Percentiles rank a stretch among this genome's conserved stretches.
Conservation (phyloP, 2,797 vertebrate species). For the Phrynocephalus forsythii region DNA sequence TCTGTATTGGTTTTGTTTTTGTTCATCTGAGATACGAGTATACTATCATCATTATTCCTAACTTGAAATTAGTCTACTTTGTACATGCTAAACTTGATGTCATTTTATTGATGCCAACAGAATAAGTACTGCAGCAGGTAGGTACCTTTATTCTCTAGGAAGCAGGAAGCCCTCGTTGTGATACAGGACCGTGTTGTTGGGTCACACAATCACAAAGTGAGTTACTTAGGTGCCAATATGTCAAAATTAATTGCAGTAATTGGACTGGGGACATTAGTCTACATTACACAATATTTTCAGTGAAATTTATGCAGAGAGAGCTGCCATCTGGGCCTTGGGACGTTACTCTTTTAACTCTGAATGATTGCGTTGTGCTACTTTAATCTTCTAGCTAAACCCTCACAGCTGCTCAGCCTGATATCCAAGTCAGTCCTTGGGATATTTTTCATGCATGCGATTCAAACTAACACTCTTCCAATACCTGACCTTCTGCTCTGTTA, state of each 20-base stretch:
- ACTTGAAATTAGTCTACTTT: neutral
- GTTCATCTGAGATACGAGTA: too few species aligned
- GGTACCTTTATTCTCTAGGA: neutral
- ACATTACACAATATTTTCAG: conserved; percentile 23
- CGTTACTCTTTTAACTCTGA: conserved; percentile 19
- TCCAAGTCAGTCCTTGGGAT: conserved; percentile 23
- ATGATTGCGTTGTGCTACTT: neutral
- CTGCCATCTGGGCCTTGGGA: conserved; percentile 7
- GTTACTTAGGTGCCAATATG: neutral
- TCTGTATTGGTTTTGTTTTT: too few species aligned
- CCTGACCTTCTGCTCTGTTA: conserved; percentile 25
- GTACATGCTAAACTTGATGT: neutral
- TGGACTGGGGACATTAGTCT: neutral
- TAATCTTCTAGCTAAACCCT: conserved; percentile 32
- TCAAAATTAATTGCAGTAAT: conserved; percentile 14
- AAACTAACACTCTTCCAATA: conserved; percentile 34
- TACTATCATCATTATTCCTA: neutral
- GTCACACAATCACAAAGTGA: neutral
- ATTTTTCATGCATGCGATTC: conserved; percentile 31
- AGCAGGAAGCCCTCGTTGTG: neutral
- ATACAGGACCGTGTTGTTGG: neutral
- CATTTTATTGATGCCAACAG: neutral
- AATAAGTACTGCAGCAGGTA: neutral
- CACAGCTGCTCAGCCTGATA: neutral
- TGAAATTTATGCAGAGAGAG: conserved; percentile 17